Conservation (phyloP, 2,113 vertebrate genomes). For the Calyptomena viridis region DNA sequence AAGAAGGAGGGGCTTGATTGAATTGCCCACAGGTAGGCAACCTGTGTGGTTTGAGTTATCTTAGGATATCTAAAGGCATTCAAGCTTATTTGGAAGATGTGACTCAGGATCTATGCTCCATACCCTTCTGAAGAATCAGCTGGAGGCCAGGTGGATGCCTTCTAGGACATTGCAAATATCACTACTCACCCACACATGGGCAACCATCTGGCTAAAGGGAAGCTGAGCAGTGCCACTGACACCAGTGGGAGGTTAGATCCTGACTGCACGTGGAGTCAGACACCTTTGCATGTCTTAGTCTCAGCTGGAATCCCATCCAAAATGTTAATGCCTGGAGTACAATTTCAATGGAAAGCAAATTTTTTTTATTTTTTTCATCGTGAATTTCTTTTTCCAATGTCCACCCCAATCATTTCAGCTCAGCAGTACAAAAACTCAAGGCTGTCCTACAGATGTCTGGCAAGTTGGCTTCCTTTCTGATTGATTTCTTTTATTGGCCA, state of each 20-base stretch:
- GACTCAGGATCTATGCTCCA: not conserved
- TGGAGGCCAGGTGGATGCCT: not conserved
- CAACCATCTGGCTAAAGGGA: not conserved
- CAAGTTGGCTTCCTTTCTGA: not conserved
- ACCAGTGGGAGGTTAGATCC: not conserved
- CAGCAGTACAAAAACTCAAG: not conserved
- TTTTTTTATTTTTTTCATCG: not conserved
- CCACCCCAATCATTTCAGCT: not conserved
- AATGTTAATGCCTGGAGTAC: not conserved
- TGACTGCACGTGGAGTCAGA: accelerated
- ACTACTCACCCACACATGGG: not conserved
- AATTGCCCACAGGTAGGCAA: not conserved
- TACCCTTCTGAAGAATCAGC: not conserved
- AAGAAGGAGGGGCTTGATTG: not conserved
- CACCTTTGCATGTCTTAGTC: not conserved
- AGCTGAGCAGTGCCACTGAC: not conserved
- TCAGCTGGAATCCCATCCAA: not conserved
- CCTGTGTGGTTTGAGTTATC: not conserved
- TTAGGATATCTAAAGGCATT: not conserved
- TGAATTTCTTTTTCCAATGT: not conserved
- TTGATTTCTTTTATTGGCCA: not conserved
- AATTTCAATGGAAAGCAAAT: not conserved
- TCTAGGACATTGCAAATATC: not conserved
- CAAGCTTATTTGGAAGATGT: not conserved
- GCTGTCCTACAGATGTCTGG: slow-evolving; percentile 4